These are phyloP conservation scores for Pelodytes ibericus DNA, from an alignment of 2,797 vertebrate genomes.

Conservation along the genomic window DNA sequence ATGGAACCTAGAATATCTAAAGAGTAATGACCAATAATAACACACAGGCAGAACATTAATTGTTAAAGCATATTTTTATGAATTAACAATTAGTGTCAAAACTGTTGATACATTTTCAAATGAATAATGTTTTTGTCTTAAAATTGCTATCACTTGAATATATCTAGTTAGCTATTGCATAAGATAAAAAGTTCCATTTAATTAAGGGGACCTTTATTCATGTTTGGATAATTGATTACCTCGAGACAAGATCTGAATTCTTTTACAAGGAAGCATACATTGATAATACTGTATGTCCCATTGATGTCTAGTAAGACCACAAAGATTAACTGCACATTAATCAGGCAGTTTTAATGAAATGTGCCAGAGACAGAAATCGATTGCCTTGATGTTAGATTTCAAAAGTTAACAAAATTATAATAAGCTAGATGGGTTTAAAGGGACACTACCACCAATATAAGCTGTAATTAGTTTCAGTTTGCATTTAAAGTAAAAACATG, in stretches of 20 bases:
- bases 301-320: slow-evolving; percentile 1
- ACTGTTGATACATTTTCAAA: too few species aligned
- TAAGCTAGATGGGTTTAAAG: too few species aligned
- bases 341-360: neutral
- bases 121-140: too few species aligned
- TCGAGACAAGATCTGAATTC: neutral
- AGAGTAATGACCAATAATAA: too few species aligned
- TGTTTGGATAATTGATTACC: neutral
- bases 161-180: neutral
- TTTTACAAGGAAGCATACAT: neutral
- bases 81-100: too few species aligned
- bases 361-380: slow-evolving; percentile 3
- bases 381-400: neutral
- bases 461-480: too few species aligned
- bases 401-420: neutral
- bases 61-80: too few species aligned
- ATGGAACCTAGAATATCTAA: too few species aligned
- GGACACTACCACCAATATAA: too few species aligned
- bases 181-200: neutral
- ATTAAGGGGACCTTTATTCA: neutral
- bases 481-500: too few species aligned
- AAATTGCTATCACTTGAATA: too few species aligned
- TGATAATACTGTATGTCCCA: neutral
- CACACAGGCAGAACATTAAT: too few species aligned
- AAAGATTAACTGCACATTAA: slow-evolving; percentile 2